A percentile compares a stretch with the other conserved stretches of the same genome.
phyloP scores from a whole-genome alignment of 2,113 vertebrate species.

The Tautogolabrus adspersus region DNA sequence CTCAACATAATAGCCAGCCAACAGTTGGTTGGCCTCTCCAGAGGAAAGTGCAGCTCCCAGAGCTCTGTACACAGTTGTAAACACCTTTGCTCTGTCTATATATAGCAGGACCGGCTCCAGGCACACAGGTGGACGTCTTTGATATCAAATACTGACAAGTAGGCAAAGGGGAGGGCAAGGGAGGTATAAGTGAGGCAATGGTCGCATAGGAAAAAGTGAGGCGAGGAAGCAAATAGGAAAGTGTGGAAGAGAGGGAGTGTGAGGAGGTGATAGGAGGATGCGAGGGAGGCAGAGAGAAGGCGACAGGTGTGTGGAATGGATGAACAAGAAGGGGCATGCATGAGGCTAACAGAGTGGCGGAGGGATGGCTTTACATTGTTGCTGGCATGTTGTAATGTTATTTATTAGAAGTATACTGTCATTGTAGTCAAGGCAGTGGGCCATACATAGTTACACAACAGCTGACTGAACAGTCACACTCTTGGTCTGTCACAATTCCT shows the following conservation, averaged over 20 bases:
- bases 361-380: conserved; percentile 1
- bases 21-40: conserved; percentile 32
- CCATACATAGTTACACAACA: conserved; percentile 45
- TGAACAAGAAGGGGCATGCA: not conserved
- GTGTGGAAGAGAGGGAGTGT: not conserved
- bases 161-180: not conserved
- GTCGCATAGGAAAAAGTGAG: not conserved
- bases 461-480: conserved; percentile 46
- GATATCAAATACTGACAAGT: conserved; percentile 48
- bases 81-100: conserved; percentile 55
- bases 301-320: not conserved
- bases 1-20: conserved; percentile 25
- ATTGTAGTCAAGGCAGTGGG: conserved; percentile 23
- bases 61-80: conserved; percentile 46
- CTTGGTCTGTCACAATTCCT: conserved; percentile 2
- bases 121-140: conserved; percentile 48
- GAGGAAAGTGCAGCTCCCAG: conserved; percentile 41
- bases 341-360: not conserved
- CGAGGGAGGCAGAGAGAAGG: not conserved
- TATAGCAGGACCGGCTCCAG: conserved; percentile 22
- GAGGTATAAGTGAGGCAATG: not conserved
- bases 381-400: conserved; percentile 30
- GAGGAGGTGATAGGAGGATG: not conserved
- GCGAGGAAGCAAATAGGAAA: not conserved
- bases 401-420: conserved; percentile 35